These are phyloP conservation scores for Myioborus melanocephalus DNA, from an alignment of 2,797 vertebrate species.

Conservation along the genomic window DNA sequence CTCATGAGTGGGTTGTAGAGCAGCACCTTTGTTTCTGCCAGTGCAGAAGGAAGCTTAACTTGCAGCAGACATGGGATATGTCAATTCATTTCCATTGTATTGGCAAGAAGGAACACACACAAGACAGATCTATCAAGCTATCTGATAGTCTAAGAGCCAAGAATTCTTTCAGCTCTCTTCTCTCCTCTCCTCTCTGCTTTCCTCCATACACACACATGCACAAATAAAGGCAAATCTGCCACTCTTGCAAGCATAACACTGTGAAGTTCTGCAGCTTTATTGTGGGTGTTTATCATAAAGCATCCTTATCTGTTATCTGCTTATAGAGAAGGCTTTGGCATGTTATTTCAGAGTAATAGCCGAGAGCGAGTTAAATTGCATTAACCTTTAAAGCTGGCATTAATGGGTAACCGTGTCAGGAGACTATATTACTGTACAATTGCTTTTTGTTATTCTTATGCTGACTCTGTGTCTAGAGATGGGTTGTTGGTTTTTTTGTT, in stretches of 20 bases:
- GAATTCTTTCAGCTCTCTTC: slow-evolving; percentile 12
- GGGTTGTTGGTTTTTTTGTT: not conserved
- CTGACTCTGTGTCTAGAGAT: not conserved
- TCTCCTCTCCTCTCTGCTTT: not conserved
- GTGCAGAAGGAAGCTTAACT: not conserved
- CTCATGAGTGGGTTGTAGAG: not conserved
- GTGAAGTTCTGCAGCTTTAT: slow-evolving; percentile 55
- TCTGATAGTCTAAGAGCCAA: slow-evolving; percentile 48
- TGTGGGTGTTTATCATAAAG: slow-evolving; percentile 60
- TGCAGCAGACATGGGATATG: not conserved
- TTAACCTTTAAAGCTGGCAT: slow-evolving; percentile 72
- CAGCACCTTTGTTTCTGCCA: slow-evolving; percentile 27
- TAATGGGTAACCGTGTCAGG: slow-evolving; percentile 57
- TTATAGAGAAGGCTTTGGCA: slow-evolving; percentile 37
- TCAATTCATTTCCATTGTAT: slow-evolving; percentile 46
- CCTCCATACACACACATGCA: not conserved
- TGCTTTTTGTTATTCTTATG: slow-evolving; percentile 37
- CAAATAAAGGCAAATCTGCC: slow-evolving; percentile 46
- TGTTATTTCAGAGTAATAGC: slow-evolving; percentile 66
- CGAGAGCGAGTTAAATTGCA: slow-evolving; percentile 63
- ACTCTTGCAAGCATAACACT: slow-evolving; percentile 35
- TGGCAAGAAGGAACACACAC: slow-evolving; percentile 34
- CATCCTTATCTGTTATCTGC: slow-evolving; percentile 60
- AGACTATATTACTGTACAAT: slow-evolving; percentile 46
- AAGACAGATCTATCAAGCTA: slow-evolving; percentile 52